phyloP scores from a whole-genome alignment of 2,888 invertebrate genomes.

The Coelogynopora nodosa region DNA sequence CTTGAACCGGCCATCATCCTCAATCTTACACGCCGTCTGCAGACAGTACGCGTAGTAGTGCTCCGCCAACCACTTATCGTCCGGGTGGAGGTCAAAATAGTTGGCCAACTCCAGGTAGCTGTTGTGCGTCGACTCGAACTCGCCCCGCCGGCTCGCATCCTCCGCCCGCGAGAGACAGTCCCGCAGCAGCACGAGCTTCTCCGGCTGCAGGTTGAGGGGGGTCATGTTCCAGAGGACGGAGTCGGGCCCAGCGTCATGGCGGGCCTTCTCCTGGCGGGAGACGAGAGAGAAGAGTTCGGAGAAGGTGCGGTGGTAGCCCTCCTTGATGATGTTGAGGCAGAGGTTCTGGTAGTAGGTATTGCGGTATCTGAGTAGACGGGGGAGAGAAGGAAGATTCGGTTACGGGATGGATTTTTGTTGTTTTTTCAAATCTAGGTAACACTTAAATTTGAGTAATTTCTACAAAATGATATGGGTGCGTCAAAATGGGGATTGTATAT shows the following conservation, averaged over 20 bases:
- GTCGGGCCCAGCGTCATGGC: constrained; percentile 57
- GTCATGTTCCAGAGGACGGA: constrained; percentile 57
- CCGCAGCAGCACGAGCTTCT: constrained; percentile 57
- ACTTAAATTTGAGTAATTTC: too few species aligned
- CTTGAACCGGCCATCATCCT: constrained; percentile 53
- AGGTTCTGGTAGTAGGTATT: constrained; percentile 59
- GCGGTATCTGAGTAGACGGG: constrained; percentile 52
- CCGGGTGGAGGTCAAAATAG: constrained; percentile 54
- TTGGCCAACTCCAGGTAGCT: constrained; percentile 55
- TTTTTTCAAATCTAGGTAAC: too few species aligned
- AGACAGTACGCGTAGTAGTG: constrained; percentile 59
- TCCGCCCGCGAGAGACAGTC: constrained; percentile 56
- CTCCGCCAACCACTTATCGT: constrained; percentile 60
- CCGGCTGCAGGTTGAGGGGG: constrained; percentile 56
- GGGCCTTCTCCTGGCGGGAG: constrained; percentile 54
- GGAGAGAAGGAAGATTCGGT: too few species aligned
- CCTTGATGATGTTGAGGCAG: constrained; percentile 59
- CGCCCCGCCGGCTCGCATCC: constrained; percentile 55
- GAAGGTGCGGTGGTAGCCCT: constrained; percentile 59
- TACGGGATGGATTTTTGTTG: too few species aligned
- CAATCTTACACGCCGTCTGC: constrained; percentile 51
- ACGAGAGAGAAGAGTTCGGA: constrained; percentile 59
- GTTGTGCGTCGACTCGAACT: constrained; percentile 45
- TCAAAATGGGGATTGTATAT: too few species aligned
- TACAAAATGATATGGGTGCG: too few species aligned